Percentiles rank a stretch among this genome's conserved stretches.
phyloP scores from a whole-genome alignment of 2,888 invertebrate species.

The Eremobia ochroleuca region DNA sequence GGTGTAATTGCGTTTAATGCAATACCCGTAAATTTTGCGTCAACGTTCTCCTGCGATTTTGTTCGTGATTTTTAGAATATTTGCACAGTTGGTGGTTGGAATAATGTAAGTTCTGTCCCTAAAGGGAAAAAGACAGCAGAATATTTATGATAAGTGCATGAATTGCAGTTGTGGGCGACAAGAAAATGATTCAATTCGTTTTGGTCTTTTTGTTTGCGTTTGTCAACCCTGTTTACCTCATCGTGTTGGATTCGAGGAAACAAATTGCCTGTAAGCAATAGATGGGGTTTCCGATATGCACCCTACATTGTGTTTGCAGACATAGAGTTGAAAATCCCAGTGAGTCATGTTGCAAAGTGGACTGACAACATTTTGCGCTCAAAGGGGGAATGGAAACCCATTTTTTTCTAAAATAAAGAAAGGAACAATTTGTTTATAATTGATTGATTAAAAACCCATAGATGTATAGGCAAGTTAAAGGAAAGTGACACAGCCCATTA shows the following conservation, averaged over 20 bases:
- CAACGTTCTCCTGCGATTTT: conserved; percentile 35
- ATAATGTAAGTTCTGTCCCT: conserved; percentile 2
- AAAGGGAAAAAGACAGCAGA: conserved; percentile 8
- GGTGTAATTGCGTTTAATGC: conserved; percentile 54
- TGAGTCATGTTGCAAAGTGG: not conserved
- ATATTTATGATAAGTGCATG: conserved; percentile 37
- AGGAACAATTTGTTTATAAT: conserved; percentile 2
- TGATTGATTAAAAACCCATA: conserved; percentile 40
- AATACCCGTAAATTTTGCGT: conserved; percentile 42
- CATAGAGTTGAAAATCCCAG: conserved; percentile 10
- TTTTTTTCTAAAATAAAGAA: not conserved
- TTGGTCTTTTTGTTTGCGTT: conserved; percentile 11
- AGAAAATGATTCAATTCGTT: conserved; percentile 34
- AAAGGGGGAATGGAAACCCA: not conserved
- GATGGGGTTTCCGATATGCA: not conserved
- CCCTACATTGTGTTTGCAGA: not conserved
- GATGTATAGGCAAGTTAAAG: conserved; percentile 33
- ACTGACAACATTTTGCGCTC: not conserved
- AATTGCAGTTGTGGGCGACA: conserved; percentile 20
- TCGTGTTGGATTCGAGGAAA: not conserved
- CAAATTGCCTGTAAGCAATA: conserved; percentile 9
- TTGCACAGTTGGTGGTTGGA: not conserved
- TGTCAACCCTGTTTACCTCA: conserved; percentile 28
- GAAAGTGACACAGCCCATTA: conserved; percentile 59
- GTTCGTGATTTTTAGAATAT: conserved; percentile 42